Percentiles rank a stretch among this genome's conserved stretches.
Conservation (phyloP, 92 coral and sea anemone genomes). For the Actinernus sp. region DNA sequence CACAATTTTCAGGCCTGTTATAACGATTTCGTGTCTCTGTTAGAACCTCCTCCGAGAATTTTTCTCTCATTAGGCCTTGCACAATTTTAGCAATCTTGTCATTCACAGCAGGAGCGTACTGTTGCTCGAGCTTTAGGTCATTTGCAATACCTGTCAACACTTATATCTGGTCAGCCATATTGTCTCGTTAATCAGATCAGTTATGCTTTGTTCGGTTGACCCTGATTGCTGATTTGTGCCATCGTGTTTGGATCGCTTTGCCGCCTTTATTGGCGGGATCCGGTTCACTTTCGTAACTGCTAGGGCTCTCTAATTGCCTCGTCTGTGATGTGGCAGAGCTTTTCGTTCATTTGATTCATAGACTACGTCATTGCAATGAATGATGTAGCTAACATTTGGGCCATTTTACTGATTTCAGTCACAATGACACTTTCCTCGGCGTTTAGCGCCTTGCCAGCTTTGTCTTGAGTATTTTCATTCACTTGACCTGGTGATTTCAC, state of each 20-base stretch:
- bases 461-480: too few relatives aligned
- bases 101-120: conserved; percentile 44
- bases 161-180: not conserved
- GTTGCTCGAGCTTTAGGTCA: conserved; percentile 34
- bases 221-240: not conserved
- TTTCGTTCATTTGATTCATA: too few relatives aligned
- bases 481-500: too few relatives aligned
- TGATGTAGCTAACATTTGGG: too few relatives aligned
- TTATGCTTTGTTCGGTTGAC: not conserved
- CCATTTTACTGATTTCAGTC: too few relatives aligned
- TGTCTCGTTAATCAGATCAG: too few relatives aligned
- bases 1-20: conserved; percentile 49
- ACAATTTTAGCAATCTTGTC: conserved; percentile 23
- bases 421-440: too few relatives aligned
- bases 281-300: not conserved
- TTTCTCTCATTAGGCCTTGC: conserved; percentile 46
- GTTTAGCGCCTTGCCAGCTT: too few relatives aligned
- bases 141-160: conserved; percentile 33
- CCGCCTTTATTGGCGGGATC: too few relatives aligned
- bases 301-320: too few relatives aligned
- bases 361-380: too few relatives aligned
- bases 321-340: too few relatives aligned
- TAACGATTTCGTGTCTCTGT: conserved; percentile 41
- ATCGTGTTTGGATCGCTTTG: not conserved
- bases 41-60: conserved; percentile 42